Base-by-base conservation (phyloP, 2,888 invertebrate species). In the Xestia ashworthii region DNA sequence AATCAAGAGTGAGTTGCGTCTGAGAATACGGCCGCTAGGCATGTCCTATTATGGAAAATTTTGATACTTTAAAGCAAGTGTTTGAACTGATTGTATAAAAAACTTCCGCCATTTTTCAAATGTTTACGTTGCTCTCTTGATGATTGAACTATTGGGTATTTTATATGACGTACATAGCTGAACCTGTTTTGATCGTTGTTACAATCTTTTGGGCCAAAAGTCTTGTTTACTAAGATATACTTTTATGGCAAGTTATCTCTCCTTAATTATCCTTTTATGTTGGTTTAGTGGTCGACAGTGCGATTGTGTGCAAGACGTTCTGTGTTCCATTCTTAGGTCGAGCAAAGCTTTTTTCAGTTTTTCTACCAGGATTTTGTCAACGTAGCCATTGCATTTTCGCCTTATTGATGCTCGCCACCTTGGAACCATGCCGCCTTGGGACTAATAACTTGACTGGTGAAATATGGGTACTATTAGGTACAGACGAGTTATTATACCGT, bases 51-150 rank as follows among this genome's bases (percentile, higher is more conserved):
- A 44, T n/a, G 62, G 55, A 74, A 62, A 74, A 48, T 67, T 22
- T 79, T 46, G 19, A 62, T 55, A 62, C 38, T 70, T 76, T 62
- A 44, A 32, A n/a, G 68, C 25, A 46, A 84, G 41, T 79, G 48
- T 48, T 80, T 55, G 46, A 32, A 80, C 41, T n/a, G 8, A 50
- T 22, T 66, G 46, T 16, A 5, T 58, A 32, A 72, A 81, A 68
- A 81, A 62, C 11, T 65, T 58, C 68, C 68, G 53, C 38, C 19
- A 19, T 19, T 32, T 48, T 25, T 50, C 0, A 50, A 66, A 44
- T 84, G 55, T 81, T 80, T 68, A 58, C 8, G 32, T 32, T 41
- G 62, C 62, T 64, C 81, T 84, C 48, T 62, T 76, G 60, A 14
- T 46, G 38, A 44, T 19, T 11, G 8, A 0, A 58, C 9, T 53